Evolutionary conservation across 2,888 invertebrate genomes (phyloP).

Genomic region (Napeogenes sylphis): DNA sequence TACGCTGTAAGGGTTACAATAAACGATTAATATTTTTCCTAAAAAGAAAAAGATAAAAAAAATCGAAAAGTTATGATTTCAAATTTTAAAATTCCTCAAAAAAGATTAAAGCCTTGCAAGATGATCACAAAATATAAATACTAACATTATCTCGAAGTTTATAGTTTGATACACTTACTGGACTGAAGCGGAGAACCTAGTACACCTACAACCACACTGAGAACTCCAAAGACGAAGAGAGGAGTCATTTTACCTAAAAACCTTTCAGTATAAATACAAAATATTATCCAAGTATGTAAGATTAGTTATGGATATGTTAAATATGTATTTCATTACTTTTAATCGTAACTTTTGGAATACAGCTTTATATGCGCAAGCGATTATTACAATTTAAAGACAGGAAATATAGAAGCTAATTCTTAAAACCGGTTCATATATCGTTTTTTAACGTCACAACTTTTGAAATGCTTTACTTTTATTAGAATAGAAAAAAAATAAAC

Average conservation of each 20-base stretch:
- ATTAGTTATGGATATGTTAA: too few species aligned
- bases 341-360: too few species aligned
- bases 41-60: neutral
- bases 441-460: neutral
- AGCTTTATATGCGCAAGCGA: too few species aligned
- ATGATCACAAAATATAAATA: neutral
- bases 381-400: too few species aligned
- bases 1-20: constrained; percentile 10
- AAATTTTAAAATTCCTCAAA: too few species aligned
- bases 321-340: too few species aligned
- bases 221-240: neutral
- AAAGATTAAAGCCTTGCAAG: neutral
- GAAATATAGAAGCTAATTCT: neutral
- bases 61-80: too few species aligned
- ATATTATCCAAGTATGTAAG: too few species aligned
- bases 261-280: too few species aligned
- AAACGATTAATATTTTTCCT: neutral
- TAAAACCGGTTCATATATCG: neutral
- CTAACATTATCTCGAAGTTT: neutral
- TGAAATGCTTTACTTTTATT: neutral
- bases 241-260: constrained; percentile 2
- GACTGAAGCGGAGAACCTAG: neutral
- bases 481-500: neutral
- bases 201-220: neutral
- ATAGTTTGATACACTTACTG: neutral